Evolutionary conservation across 2,113 vertebrate genomes (phyloP), one percentile per base, ranked within the genome.

Genomic region (Hemibagrus wyckioides): DNA sequence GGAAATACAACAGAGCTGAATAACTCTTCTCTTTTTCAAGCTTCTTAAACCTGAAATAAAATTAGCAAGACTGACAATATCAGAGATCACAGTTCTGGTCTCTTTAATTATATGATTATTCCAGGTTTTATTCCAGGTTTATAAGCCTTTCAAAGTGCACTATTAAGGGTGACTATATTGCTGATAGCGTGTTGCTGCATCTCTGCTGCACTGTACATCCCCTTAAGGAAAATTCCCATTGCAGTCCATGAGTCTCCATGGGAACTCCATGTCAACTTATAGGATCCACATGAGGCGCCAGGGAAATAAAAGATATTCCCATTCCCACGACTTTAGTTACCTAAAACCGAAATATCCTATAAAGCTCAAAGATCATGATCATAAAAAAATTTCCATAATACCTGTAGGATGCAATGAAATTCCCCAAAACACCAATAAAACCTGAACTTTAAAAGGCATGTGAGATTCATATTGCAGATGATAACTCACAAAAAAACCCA

Each of bases 81-180:
- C 10, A 75, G n/a, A n/a, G 11, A 73, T 73, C 6, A 15, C 65
- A 25, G 39, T 75, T 44, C 23, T 75, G 33, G 39, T 75, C 23
- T 25, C 50, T 80, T 56, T 54, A 80, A 57, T 80, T 25, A 80
- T 80, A 80, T 56, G 17, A 76, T 80, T 56, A 54, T 23, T 80
- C 17, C 76, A 79, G 8, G 17, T 57, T 80, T 80, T 57, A 57
- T 39, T 80, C 21, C 28, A 50, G 75, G 14, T 6, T 79, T 54
- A 79, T 33, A 13, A 57, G 36, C 33, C 2, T 56, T 80, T 80
- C 14, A 17, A 57, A 39, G 11, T 36, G 79, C 54, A 80, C 30
- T 52, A 25, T 41, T 57, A 28, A 57, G 10, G 21, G 4, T 80
- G 30, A 80, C 15, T 79, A 17, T 59, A 57, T 80, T 39, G 77